Percentiles rank a stretch among this genome's conserved stretches.
Evolutionary conservation across 1,140 invertebrate species (phyloP).

Genomic region (Latrodectus geometricus): DNA sequence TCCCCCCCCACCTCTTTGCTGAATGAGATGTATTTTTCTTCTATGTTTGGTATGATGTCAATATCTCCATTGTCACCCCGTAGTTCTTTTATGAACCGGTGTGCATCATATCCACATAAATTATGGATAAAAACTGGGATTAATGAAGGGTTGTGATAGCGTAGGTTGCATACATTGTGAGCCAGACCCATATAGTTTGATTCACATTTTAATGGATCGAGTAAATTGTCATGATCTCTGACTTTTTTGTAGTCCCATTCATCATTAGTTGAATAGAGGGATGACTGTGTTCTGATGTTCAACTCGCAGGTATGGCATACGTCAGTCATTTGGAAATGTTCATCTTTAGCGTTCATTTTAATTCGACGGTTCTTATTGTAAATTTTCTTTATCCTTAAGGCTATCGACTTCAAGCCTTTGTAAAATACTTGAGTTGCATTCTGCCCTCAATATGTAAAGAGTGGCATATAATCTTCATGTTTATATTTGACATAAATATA

Average conservation of each 20-base stretch:
- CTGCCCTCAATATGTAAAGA: not conserved
- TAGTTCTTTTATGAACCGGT: no score
- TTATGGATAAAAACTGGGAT: no score
- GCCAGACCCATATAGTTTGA: not conserved
- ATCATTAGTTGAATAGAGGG: not conserved
- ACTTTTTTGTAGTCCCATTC: slow-evolving; percentile 15
- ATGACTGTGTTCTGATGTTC: not conserved
- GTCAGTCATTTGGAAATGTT: not conserved
- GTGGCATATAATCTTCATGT: no score
- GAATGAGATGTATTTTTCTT: no score
- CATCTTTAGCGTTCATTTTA: not conserved
- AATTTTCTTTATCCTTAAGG: no score
- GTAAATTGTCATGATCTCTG: not conserved
- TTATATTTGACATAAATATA: no score
- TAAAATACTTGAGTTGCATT: not conserved
- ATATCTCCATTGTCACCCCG: no score
- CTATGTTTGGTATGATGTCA: no score
- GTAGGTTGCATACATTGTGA: not conserved
- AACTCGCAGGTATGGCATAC: slow-evolving; percentile 7
- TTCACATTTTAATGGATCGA: not conserved
- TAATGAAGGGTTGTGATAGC: no score
- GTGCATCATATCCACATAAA: no score
- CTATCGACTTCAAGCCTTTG: no score
- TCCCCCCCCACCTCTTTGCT: no score
- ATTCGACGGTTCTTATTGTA: not conserved